Percentiles rank a stretch among this genome's conserved stretches.
Evolutionary conservation across 2,888 invertebrate species (phyloP).

Genomic region (Rugalucina vietnamica): DNA sequence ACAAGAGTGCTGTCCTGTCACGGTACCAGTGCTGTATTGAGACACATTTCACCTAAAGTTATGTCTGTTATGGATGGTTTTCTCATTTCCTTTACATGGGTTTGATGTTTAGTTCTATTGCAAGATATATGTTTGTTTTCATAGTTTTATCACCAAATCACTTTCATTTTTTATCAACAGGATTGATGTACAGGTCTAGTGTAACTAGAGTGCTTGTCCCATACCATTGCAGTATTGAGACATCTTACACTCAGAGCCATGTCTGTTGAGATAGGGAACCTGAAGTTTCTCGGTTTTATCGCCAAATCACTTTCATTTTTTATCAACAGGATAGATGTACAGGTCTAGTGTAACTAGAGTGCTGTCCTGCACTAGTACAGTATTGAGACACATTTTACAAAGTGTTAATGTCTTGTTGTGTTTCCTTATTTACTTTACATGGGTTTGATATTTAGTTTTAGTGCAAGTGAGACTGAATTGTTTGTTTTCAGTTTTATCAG

Average conservation of each 20-base stretch:
- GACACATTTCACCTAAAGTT: slow-evolving; percentile 14
- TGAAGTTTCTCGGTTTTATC: slow-evolving; percentile 43
- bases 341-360: not conserved
- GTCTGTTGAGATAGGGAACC: slow-evolving; percentile 54
- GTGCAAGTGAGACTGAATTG: no score
- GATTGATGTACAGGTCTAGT: not conserved
- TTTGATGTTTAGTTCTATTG: no score
- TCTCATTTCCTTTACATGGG: no score
- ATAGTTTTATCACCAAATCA: not conserved
- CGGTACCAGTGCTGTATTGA: not conserved
- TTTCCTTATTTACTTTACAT: no score
- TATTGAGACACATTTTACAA: not conserved
- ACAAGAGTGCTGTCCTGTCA: slow-evolving; percentile 8
- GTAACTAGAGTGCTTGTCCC: not conserved
- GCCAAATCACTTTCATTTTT: no score
- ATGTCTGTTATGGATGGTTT: no score
- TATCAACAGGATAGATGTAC: not conserved
- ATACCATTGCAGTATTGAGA: not conserved
- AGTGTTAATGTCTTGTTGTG: no score
- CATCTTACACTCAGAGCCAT: slow-evolving; percentile 31
- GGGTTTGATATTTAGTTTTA: no score
- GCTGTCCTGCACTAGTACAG: not conserved
- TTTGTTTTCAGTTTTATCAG: not conserved
- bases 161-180: no score
- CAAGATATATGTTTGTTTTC: not conserved